A percentile compares a stretch with the other conserved stretches of the same genome.
phyloP scores from a whole-genome alignment of 2,797 vertebrate species.

The Clamator glandarius region DNA sequence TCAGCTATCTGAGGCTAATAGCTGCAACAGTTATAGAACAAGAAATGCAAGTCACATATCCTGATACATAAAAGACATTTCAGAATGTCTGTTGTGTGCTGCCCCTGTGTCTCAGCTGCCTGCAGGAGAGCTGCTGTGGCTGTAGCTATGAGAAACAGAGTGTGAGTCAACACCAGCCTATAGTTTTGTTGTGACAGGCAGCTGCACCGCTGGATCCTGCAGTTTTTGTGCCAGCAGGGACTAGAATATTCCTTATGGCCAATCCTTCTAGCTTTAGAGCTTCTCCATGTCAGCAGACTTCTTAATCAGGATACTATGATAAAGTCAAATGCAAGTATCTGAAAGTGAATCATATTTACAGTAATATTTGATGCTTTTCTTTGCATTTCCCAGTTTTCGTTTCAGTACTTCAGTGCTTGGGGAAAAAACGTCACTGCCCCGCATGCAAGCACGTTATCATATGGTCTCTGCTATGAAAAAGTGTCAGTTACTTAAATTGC shows the following conservation, averaged over 20 bases:
- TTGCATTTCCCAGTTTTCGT: not conserved
- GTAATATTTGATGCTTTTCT: not conserved
- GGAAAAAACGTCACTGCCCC: rapidly evolving
- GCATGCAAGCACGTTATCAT: not conserved
- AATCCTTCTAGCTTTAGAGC: not conserved
- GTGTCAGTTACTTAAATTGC: not conserved
- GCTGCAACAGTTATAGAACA: not conserved
- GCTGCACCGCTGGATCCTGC: not conserved
- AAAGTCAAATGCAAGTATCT: not conserved
- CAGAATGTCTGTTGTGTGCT: not conserved
- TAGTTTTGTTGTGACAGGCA: not conserved
- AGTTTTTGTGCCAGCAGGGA: not conserved
- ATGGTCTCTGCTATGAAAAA: not conserved
- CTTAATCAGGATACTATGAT: not conserved
- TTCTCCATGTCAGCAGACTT: not conserved
- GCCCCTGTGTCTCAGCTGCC: not conserved
- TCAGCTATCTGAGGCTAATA: not conserved
- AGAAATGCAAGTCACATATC: not conserved
- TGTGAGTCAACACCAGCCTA: not conserved
- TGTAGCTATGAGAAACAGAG: not conserved
- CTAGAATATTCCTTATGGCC: not conserved
- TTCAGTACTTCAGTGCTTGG: not conserved
- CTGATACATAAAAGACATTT: not conserved
- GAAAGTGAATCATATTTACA: not conserved
- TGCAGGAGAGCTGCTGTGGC: not conserved